Evolutionary conservation across 2,888 invertebrate genomes (phyloP), one percentile per base, ranked within the genome.

Genomic region (Lycophotia porphyrea): DNA sequence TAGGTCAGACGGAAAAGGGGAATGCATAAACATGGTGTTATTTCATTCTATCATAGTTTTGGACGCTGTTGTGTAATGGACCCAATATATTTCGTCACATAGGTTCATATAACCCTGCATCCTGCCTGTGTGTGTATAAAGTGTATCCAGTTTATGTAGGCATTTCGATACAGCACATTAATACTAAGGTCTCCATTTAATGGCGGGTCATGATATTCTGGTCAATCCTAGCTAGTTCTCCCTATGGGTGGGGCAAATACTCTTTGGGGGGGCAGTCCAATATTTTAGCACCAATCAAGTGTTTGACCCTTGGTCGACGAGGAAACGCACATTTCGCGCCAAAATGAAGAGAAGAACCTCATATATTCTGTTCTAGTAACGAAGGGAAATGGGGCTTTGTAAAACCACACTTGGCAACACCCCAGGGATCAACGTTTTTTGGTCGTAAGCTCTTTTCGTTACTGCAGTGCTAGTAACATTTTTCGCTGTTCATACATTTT

Each of bases 381-480:
- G 15, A 55, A 15, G 11, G 7, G 0, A 61, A 34, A 61, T 36
- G 61, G 61, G 61, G 13, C 13, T 34, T n/a, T n/a, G 31, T 13
- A 7, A 42, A 67, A 8, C 31, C 7, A n/a, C 36, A 36, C 36
- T 21, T 68, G 69, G 36, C 36, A 69, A 71, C 11, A 68, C 44
- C 44, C 31, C 34, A n/a, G 5, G 11, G 49, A 36, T 49, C 67
- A 67, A 67, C n/a, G 36, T 31, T 42, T 67, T 31, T 47, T 67
- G 71, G 36, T 9, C 36, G 11, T 7, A 39, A 66, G 24, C 24
- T 36, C 47, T 27, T 69, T 71, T 9, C 47, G 36, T 49, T 49
- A 8, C 71, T 68, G 36, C 47, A 71, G 9, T 27, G 47, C 71
- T 69, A 71, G 71, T 71, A 49, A 7, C 3, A 39, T 15, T 44